phyloP scores from a whole-genome alignment of 2,797 vertebrate species.

The Aulostomus chinensis region DNA sequence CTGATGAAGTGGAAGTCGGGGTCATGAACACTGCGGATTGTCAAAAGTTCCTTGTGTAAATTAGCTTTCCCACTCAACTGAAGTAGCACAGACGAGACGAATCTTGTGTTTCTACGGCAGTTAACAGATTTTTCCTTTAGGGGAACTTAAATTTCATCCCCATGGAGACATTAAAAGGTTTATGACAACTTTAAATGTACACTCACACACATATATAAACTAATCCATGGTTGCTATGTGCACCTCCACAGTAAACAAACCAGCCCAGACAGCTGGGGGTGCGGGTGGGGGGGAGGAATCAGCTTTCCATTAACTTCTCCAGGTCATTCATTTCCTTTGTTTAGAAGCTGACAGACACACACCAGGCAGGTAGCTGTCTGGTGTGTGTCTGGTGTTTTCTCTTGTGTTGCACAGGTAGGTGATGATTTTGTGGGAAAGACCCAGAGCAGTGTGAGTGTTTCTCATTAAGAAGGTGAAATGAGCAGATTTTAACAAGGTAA shows the following conservation, averaged over 20 bases:
- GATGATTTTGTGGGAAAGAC: constrained; percentile 49
- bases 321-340: constrained; percentile 43
- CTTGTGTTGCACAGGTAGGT: constrained; percentile 6
- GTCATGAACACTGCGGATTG: no score
- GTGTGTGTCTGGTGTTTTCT: constrained; percentile 11
- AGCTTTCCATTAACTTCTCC: constrained; percentile 45
- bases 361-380: not conserved
- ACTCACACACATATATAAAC: constrained; percentile 10
- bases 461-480: constrained; percentile 67
- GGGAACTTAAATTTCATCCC: constrained; percentile 8
- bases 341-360: constrained; percentile 24
- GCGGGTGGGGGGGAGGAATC: constrained; percentile 31
- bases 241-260: constrained; percentile 45
- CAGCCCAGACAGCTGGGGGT: constrained; percentile 41
- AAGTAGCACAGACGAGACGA: not conserved
- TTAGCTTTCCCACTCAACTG: not conserved
- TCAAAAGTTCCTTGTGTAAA: no score
- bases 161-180: constrained; percentile 13
- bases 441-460: constrained; percentile 41
- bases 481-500: constrained; percentile 67
- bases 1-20: no score
- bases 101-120: not conserved
- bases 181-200: constrained; percentile 4
- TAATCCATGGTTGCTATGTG: constrained; percentile 34
- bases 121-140: not conserved